phyloP scores from a whole-genome alignment of 2,113 vertebrate genomes.

The Cavia porcellus region DNA sequence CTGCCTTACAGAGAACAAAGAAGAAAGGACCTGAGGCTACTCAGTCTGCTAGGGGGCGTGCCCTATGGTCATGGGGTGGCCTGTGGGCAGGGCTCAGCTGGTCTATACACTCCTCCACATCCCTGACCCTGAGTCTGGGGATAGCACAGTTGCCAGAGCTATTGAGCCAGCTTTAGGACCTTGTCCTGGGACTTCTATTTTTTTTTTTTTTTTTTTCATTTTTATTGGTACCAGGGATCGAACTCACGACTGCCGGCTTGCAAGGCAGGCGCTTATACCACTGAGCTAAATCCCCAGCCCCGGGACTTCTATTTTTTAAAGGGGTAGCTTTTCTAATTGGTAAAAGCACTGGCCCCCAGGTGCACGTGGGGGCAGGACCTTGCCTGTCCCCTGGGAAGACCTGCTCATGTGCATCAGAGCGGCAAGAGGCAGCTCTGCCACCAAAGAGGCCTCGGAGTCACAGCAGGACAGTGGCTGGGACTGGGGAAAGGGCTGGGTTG shows the following conservation, averaged over 20 bases:
- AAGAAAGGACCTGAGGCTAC: neutral
- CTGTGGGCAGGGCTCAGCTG: neutral
- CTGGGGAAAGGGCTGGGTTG: neutral
- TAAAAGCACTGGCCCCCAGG: neutral
- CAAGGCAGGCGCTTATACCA: too few species aligned
- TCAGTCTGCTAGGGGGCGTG: neutral
- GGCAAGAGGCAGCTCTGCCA: neutral
- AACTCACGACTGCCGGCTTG: too few species aligned
- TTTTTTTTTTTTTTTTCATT: too few species aligned
- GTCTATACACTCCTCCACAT: neutral
- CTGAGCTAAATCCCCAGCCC: too few species aligned
- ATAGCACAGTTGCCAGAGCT: neutral
- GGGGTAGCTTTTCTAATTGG: neutral
- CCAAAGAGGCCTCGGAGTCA: too few species aligned
- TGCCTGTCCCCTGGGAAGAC: neutral
- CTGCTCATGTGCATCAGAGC: too few species aligned
- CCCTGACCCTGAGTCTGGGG: neutral
- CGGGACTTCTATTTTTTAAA: neutral
- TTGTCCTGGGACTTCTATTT: neutral
- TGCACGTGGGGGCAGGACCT: neutral
- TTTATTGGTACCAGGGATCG: too few species aligned
- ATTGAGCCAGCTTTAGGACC: neutral
- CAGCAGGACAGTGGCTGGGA: neutral
- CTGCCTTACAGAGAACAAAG: conserved; percentile 10
- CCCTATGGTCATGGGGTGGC: neutral